Evolutionary conservation across 2,888 invertebrate genomes (phyloP), one percentile per base, ranked within the genome.

Genomic region (Chaetogeoica ovagalla): DNA sequence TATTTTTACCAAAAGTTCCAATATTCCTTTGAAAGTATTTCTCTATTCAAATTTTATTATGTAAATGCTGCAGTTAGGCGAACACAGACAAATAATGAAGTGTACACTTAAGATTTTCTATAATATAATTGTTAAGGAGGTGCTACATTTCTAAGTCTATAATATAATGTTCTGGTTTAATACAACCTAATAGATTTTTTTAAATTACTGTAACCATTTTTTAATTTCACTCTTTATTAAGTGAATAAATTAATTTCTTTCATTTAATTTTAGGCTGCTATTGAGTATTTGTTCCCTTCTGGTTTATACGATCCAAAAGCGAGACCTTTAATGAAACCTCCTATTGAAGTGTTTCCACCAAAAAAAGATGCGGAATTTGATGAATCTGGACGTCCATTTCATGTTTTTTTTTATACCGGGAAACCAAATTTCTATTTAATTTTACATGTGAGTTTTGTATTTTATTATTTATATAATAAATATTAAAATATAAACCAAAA

Each of bases 241-340:
- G 17, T 37, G 23, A 57, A 48, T 37, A 37, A 57, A 48, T 48
- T 21, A 17, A 13, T 77, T 70, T 37, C 8, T 70, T 83, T 84
- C 62, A 82, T 82, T 82, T 82, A 83, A 83, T 87, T 88, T 82
- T 86, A 94, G 94, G 90, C 90, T 85, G 94, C 97, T 4, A 95
- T 99, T 84, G 90, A 91, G 83, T 99, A 99, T 87, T 88, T 99
- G n/a, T 94, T 99, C 85, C 99, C 99, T 8, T 97, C 97, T 82
- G 97, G 96, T 9, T 88, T 99, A 76, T 95, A 90, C 86, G 94
- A 95, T 77, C 91, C 90, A 83, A 90, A 89, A 84, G 97, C 98
- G 0, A 89, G 95, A 75, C 98, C 99, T 0, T 86, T 93, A 21
- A 94, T 99, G 95, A 92, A 92, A 85, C 93, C 94, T 39, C 98